These are phyloP conservation scores for Zelostemma sp. DNA, from an alignment of 1,140 invertebrate species.

Conservation along the genomic window DNA sequence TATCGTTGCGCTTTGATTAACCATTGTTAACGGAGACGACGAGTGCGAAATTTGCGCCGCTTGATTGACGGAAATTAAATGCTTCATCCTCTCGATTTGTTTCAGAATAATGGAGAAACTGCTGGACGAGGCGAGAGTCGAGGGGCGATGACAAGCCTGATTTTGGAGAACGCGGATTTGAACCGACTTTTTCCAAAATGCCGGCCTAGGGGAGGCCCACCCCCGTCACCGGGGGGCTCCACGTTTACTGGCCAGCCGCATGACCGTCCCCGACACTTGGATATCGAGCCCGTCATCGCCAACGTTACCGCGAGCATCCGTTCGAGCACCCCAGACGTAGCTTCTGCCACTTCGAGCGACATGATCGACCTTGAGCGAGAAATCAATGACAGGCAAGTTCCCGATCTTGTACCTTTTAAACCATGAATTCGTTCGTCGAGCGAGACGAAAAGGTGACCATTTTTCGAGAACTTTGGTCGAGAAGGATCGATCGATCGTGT, in stretches of 20 bases:
- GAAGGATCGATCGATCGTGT: no score
- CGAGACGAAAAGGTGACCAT: background rate
- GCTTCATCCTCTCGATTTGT: no score
- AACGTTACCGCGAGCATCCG: constrained; percentile 46
- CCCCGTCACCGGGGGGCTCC: constrained; percentile 56
- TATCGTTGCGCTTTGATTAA: background rate
- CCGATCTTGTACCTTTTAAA: no score
- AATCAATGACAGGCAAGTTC: constrained; percentile 66
- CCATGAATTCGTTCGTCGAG: no score
- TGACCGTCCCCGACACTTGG: constrained; percentile 59
- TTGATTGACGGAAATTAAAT: background rate
- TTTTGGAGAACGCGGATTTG: constrained; percentile 70
- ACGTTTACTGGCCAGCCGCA: constrained; percentile 56
- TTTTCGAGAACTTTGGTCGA: background rate
- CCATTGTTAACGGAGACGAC: no score
- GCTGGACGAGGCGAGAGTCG: constrained; percentile 48
- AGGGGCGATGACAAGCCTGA: constrained; percentile 70
- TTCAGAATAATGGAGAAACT: constrained; percentile 49
- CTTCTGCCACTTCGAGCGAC: constrained; percentile 55
- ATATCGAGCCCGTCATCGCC: constrained; percentile 48
- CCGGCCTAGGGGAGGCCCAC: constrained; percentile 68
- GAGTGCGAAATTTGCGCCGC: background rate
- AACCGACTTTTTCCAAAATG: constrained; percentile 70
- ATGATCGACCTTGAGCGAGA: constrained; percentile 70
- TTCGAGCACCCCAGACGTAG: constrained; percentile 51